Base-by-base conservation (phyloP, 2,113 vertebrate genomes). In the Polypterus bichir region DNA sequence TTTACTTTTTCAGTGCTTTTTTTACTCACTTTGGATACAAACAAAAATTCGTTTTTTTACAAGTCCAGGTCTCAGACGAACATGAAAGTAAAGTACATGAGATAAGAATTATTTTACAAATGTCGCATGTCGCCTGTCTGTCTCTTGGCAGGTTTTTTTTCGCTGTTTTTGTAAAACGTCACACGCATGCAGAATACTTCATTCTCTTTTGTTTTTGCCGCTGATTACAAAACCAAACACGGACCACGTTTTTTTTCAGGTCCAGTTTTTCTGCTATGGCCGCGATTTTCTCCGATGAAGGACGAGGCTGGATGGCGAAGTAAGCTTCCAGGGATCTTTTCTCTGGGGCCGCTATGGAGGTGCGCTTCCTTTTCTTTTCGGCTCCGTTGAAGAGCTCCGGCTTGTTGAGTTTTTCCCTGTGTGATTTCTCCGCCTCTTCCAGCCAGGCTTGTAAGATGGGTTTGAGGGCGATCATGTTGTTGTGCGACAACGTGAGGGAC, bases 171-270 rank as follows among this genome's bases (percentile, higher is more conserved):
- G 27, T 48, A 47, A 58, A 70, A 57, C 69, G 67, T 66, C 59
- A 63, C 59, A 97, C 91, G 78, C 94, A 93, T 58, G 95, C 95
- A 2, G 94, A 97, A 73, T 97, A 98, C 76, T 98, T 98, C 95
- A 98, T 98, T 72, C 95, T 88, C 84, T 98, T 98, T 84, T 97
- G 95, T 87, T 98, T 98, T 88, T 98, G 95, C 68, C 95, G 86
- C 81, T 98, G 95, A 83, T 98, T 97, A 80, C 94, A 98, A 80
- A 98, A 98, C 95, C 95, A 98, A 66, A 98, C 94, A 5, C 95
- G 92, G 61, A 98, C 95, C 80, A 98, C 95, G 76, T 97, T 98
- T 83, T 97, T 98, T 83, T 98, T 97, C 62, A 98, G 93, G 85
- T 97, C 95, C 77, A 98, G 86, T 76, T 97, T 98, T 72, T 97